Percentiles rank a stretch among this genome's conserved stretches.
Conservation (phyloP, 2,113 vertebrate species). For the Oryzias celebensis region DNA sequence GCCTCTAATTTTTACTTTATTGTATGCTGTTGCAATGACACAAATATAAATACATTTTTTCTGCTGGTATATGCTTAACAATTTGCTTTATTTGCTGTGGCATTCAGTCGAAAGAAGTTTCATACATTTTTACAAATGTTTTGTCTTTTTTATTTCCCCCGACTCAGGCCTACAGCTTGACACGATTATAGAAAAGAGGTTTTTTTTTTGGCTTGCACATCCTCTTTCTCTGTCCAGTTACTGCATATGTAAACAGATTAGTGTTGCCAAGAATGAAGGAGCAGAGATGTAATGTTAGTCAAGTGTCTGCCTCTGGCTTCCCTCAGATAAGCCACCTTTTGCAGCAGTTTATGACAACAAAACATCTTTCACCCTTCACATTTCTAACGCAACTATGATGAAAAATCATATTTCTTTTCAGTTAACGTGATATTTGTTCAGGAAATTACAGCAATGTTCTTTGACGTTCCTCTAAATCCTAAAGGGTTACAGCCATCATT, state of each 20-base stretch:
- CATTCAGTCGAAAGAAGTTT: too few species aligned
- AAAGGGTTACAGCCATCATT: constrained; percentile 21
- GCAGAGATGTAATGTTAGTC: constrained; percentile 7
- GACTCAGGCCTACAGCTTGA: neutral
- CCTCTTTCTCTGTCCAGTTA: constrained; percentile 43
- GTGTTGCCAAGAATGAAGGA: constrained; percentile 32
- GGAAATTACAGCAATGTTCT: constrained; percentile 7
- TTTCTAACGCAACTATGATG: constrained; percentile 8
- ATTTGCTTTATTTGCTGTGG: too few species aligned
- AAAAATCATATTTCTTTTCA: neutral
- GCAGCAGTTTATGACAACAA: constrained; percentile 14
- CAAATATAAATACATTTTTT: too few species aligned
- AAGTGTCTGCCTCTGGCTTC: constrained; percentile 14
- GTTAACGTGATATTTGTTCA: constrained; percentile 6
- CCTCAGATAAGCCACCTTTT: constrained; percentile 8
- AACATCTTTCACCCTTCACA: constrained; percentile 9
- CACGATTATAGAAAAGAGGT: constrained; percentile 18
- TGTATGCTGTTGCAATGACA: too few species aligned
- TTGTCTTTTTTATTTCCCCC: neutral
- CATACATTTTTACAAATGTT: too few species aligned
- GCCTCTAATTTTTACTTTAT: too few species aligned
- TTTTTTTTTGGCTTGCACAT: constrained; percentile 32
- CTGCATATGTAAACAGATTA: constrained; percentile 43
- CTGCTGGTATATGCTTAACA: too few species aligned
- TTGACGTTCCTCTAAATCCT: neutral